A percentile compares a stretch with the other conserved stretches of the same genome.
phyloP scores from a whole-genome alignment of 2,113 vertebrate species.

The Lutjanus erythropterus region DNA sequence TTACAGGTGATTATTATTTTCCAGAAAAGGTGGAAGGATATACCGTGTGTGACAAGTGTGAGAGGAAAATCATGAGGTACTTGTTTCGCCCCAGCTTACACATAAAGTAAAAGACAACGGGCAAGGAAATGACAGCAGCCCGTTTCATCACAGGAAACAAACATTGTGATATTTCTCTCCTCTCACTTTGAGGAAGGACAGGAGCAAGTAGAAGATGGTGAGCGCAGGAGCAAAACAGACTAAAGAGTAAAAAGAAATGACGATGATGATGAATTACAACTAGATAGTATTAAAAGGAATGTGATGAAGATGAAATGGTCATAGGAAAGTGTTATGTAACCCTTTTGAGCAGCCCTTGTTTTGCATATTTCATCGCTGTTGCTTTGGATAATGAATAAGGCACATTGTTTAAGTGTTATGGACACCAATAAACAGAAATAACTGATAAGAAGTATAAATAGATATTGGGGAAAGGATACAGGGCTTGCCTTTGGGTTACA shows the following conservation, averaged over 20 bases:
- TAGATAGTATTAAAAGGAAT: conserved; percentile 13
- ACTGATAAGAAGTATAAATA: not conserved
- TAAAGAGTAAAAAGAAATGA: conserved; percentile 71
- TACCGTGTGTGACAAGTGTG: conserved; percentile 37
- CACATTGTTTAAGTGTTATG: not conserved
- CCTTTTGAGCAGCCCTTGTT: conserved; percentile 39
- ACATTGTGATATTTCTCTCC: conserved; percentile 29
- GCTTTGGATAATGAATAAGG: not conserved
- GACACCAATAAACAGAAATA: not conserved
- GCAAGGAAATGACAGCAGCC: conserved; percentile 1
- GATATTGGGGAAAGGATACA: not conserved
- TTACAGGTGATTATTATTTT: conserved; percentile 18
- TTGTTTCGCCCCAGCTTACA: conserved; percentile 33
- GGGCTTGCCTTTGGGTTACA: conserved; percentile 61
- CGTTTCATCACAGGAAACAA: conserved; percentile 38
- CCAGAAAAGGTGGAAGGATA: conserved; percentile 28
- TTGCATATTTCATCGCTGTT: conserved; percentile 15
- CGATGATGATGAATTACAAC: not conserved
- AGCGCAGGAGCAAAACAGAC: conserved; percentile 71
- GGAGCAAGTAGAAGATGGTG: conserved; percentile 75
- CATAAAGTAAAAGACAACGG: not conserved
- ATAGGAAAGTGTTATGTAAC: conserved; percentile 61
- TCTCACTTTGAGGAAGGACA: conserved; percentile 34
- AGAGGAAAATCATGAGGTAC: conserved; percentile 33
- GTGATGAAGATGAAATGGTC: conserved; percentile 27